phyloP scores from a whole-genome alignment of 92 coral and sea anemone species.

The Plumapathes pennacea region DNA sequence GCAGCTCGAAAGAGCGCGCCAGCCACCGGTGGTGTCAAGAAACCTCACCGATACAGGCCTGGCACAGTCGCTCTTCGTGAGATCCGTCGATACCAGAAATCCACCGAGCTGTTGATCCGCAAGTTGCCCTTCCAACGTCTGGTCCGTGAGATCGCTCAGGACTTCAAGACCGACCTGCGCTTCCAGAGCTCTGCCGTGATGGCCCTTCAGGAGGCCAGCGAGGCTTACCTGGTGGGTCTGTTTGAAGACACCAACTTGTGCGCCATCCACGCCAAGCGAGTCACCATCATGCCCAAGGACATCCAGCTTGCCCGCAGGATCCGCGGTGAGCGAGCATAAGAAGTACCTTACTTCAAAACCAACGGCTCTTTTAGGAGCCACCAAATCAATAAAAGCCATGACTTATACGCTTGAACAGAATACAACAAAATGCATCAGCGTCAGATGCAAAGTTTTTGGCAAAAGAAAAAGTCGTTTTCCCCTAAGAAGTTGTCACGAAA shows the following conservation, averaged over 20 bases:
- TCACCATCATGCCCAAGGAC: conserved; percentile 80
- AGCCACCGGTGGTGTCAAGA: conserved; percentile 98
- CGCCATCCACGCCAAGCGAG: conserved; percentile 87
- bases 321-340: conserved; percentile 56
- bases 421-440: no score
- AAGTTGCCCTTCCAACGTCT: conserved; percentile 77
- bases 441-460: no score
- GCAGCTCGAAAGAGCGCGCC: conserved; percentile 99
- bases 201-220: conserved; percentile 82
- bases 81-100: conserved; percentile 73
- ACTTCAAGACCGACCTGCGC: conserved; percentile 77
- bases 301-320: conserved; percentile 76
- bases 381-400: conserved; percentile 17
- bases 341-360: no score
- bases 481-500: no score
- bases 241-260: conserved; percentile 85
- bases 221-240: conserved; percentile 76
- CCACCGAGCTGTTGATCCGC: conserved; percentile 71
- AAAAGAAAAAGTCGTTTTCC: no score
- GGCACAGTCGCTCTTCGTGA: conserved; percentile 97
- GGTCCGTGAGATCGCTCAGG: conserved; percentile 71
- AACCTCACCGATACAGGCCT: conserved; percentile 99
- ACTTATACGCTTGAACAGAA: neutral
- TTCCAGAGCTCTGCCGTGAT: conserved; percentile 82
- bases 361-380: conserved; percentile 30